Conservation (phyloP, 2,888 invertebrate species). For the Tetramorium bicarinatum region DNA sequence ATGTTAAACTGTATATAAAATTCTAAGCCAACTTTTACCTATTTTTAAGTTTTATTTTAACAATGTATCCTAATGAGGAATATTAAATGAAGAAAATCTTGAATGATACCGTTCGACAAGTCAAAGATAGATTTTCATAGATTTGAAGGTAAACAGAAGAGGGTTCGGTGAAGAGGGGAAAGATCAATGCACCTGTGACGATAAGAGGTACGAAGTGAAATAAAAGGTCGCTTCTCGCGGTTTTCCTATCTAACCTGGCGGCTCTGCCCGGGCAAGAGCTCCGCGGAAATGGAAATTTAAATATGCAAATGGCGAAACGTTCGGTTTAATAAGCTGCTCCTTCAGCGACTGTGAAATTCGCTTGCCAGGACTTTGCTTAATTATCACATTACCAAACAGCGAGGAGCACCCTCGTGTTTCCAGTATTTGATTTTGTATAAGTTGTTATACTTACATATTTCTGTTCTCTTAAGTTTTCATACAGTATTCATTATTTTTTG, state of each 20-base stretch:
- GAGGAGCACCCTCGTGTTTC: conserved; percentile 19
- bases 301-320: conserved; percentile 76
- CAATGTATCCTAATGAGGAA: neutral
- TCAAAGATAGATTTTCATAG: neutral
- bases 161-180: neutral
- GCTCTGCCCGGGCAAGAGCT: conserved; percentile 23
- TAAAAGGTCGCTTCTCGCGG: conserved; percentile 43
- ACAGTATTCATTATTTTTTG: neutral
- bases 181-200: conserved; percentile 31
- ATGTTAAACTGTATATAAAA: neutral
- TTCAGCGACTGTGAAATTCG: conserved; percentile 65
- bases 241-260: conserved; percentile 17
- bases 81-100: neutral
- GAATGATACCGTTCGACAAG: conserved; percentile 15
- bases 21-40: neutral
- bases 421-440: conserved; percentile 33
- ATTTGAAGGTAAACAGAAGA: conserved; percentile 24
- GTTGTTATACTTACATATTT: neutral
- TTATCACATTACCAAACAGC: conserved; percentile 67
- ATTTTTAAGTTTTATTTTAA: neutral
- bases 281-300: conserved; percentile 72
- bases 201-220: conserved; percentile 42
- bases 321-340: conserved; percentile 76
- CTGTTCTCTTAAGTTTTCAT: neutral
- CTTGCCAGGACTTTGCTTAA: conserved; percentile 66